A percentile compares a stretch with the other conserved stretches of the same genome.
phyloP scores from a whole-genome alignment of 2,888 invertebrate species.

The Eumerus sabulonum region DNA sequence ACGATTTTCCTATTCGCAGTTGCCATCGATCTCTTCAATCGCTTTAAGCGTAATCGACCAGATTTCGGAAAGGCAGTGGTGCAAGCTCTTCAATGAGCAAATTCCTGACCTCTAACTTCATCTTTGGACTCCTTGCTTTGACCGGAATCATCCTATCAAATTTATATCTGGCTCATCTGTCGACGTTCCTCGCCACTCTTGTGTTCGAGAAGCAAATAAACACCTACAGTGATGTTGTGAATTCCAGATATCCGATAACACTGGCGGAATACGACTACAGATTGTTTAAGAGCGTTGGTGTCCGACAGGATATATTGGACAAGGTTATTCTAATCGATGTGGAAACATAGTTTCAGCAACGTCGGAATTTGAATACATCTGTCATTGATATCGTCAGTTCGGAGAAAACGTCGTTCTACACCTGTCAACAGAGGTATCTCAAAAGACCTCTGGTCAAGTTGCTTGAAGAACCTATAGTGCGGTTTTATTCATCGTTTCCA shows the following conservation, averaged over 20 bases:
- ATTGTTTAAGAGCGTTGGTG: background rate
- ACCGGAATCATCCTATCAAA: slow-evolving; percentile 72
- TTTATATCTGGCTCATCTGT: slow-evolving; percentile 73
- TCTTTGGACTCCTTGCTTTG: slow-evolving; percentile 66
- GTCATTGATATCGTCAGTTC: slow-evolving; percentile 48
- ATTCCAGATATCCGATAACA: background rate
- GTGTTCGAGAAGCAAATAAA: slow-evolving; percentile 65
- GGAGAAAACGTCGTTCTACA: slow-evolving; percentile 64
- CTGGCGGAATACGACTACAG: background rate
- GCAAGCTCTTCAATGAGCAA: background rate
- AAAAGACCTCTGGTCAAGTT: slow-evolving; percentile 50
- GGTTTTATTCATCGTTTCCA: slow-evolving; percentile 61
- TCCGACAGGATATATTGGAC: slow-evolving; percentile 5
- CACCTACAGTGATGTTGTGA: slow-evolving; percentile 61
- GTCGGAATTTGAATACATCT: slow-evolving; percentile 46
- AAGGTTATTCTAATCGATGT: slow-evolving; percentile 35
- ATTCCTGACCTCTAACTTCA: background rate
- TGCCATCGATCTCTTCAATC: background rate
- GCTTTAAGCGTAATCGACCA: no score
- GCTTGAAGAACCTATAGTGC: slow-evolving; percentile 47
- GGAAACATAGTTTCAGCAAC: slow-evolving; percentile 16
- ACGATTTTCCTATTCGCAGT: background rate
- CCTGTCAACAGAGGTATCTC: slow-evolving; percentile 70
- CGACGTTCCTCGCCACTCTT: slow-evolving; percentile 72
- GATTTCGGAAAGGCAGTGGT: background rate